Percentiles rank a stretch among this genome's conserved stretches.
These are phyloP conservation scores for Semicossyphus pulcher DNA, from an alignment of 2,113 vertebrate genomes.

Conservation along the genomic window DNA sequence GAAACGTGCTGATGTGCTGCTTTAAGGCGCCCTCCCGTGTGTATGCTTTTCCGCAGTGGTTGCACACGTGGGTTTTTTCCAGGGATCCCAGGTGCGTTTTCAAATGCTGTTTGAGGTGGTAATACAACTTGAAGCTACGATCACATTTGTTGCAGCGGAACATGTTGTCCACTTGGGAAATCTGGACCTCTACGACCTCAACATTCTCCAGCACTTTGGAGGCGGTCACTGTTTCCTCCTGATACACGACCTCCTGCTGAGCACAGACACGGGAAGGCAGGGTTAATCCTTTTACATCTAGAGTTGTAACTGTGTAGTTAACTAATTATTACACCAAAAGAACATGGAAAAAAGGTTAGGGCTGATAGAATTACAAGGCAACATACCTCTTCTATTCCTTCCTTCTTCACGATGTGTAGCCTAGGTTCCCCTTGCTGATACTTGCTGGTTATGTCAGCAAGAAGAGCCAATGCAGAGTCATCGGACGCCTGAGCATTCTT, in stretches of 20 bases:
- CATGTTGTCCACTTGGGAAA: slow-evolving; percentile 95
- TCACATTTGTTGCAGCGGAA: slow-evolving; percentile 97
- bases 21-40: slow-evolving; percentile 96
- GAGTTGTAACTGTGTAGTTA: background rate
- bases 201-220: slow-evolving; percentile 94
- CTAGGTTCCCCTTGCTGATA: slow-evolving; percentile 90
- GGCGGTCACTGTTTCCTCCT: slow-evolving; percentile 88
- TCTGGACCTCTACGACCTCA: slow-evolving; percentile 97
- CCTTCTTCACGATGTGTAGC: slow-evolving; percentile 75
- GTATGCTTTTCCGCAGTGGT: slow-evolving; percentile 94
- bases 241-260: slow-evolving; percentile 80
- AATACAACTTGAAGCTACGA: slow-evolving; percentile 96
- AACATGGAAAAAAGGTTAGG: background rate
- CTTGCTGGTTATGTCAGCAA: slow-evolving; percentile 98
- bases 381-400: slow-evolving; percentile 59
- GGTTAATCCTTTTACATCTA: background rate
- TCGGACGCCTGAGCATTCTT: slow-evolving; percentile 88
- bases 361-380: background rate
- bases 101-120: slow-evolving; percentile 99
- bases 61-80: slow-evolving; percentile 91
- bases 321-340: background rate
- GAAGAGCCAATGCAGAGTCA: slow-evolving; percentile 93
- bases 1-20: slow-evolving; percentile 93
- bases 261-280: background rate
- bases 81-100: slow-evolving; percentile 87